These are phyloP conservation scores for Brenthis ino DNA, from an alignment of 2,888 invertebrate species.

Conservation along the genomic window DNA sequence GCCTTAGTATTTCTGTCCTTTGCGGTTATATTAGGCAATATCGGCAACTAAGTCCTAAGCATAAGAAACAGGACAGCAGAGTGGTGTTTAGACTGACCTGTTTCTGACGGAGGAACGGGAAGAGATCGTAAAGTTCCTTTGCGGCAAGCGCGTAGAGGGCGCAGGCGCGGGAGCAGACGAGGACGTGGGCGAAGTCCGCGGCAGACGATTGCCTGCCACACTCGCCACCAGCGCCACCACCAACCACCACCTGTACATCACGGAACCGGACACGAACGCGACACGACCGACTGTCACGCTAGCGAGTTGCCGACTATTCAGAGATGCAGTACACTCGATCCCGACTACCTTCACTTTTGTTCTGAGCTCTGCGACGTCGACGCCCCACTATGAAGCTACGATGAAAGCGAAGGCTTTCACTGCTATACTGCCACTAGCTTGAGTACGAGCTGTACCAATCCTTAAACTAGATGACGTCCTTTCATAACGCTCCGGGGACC, in stretches of 20 bases:
- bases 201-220: constrained; percentile 69
- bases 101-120: constrained; percentile 72
- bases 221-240: constrained; percentile 54
- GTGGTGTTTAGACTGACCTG: constrained; percentile 62
- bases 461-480: constrained; percentile 34
- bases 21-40: constrained; percentile 21
- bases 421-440: constrained; percentile 43
- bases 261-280: constrained; percentile 63
- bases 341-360: constrained; percentile 74
- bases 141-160: constrained; percentile 77
- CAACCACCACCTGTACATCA: constrained; percentile 69
- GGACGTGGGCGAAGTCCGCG: constrained; percentile 77
- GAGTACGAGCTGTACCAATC: constrained; percentile 31
- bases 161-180: constrained; percentile 83
- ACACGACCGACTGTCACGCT: constrained; percentile 64
- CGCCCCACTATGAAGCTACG: constrained; percentile 74
- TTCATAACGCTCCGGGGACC: constrained; percentile 29
- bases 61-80: not conserved
- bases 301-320: constrained; percentile 57
- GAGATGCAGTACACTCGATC: constrained; percentile 55
- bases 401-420: constrained; percentile 80
- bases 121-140: constrained; percentile 74
- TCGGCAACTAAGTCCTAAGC: not conserved
- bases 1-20: constrained; percentile 16
- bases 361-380: constrained; percentile 48